phyloP scores from a whole-genome alignment of 2,797 vertebrate species.

The Ibycter americanus region DNA sequence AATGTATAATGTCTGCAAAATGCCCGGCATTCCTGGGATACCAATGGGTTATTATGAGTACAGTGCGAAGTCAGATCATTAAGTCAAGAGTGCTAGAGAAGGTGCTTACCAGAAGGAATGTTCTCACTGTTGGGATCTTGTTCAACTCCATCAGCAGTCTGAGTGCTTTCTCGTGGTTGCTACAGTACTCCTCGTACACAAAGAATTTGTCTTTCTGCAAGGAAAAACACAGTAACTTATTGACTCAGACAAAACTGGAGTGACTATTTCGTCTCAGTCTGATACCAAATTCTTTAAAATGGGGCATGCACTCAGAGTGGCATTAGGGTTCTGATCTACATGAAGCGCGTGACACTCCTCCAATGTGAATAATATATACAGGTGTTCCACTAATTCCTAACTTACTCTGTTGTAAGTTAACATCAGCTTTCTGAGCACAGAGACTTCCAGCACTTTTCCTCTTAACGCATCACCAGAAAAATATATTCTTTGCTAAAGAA shows the following conservation, averaged over 20 bases:
- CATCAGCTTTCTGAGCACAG: not conserved
- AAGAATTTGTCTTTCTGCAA: conserved; percentile 93
- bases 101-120: conserved; percentile 92
- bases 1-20: not conserved
- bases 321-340: not conserved
- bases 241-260: not conserved
- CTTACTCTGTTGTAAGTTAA: not conserved
- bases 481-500: not conserved
- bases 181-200: conserved; percentile 97
- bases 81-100: conserved; percentile 36
- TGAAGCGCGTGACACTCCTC: not conserved
- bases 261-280: not conserved
- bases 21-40: not conserved
- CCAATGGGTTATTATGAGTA: not conserved
- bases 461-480: not conserved
- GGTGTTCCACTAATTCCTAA: not conserved
- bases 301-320: not conserved
- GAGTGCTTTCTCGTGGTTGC: conserved; percentile 98
- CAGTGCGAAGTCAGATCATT: not conserved
- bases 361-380: not conserved
- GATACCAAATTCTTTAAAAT: not conserved
- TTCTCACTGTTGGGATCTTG: conserved; percentile 91
- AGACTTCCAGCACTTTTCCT: not conserved
- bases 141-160: conserved; percentile 95
- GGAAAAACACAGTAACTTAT: not conserved